phyloP scores from a whole-genome alignment of 2,797 vertebrate species.

The Eulemur mongoz region DNA sequence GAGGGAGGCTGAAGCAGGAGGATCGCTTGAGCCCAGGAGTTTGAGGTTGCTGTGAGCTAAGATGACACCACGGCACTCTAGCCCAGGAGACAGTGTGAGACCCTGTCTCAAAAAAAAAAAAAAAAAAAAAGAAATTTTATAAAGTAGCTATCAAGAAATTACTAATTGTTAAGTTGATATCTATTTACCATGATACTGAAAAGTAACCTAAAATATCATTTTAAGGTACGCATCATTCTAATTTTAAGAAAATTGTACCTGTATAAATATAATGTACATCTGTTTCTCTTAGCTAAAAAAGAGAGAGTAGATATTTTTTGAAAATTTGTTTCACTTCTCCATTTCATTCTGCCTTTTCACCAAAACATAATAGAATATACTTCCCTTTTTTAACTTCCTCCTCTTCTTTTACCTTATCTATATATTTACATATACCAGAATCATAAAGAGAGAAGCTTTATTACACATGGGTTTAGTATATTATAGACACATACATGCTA shows the following conservation, averaged over 20 bases:
- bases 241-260: constrained; percentile 24
- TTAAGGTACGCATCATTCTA: neutral
- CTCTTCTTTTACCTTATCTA: neutral
- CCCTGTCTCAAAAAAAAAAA: neutral
- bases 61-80: neutral
- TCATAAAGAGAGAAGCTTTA: neutral
- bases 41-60: neutral
- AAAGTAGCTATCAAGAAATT: neutral
- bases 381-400: constrained; percentile 54
- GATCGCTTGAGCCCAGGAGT: neutral
- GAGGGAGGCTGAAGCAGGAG: neutral
- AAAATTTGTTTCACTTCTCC: constrained; percentile 54
- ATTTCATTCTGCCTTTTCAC: constrained; percentile 26
- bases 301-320: neutral
- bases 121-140: neutral
- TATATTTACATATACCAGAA: neutral
- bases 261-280: neutral
- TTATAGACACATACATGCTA: neutral
- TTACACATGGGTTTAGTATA: neutral
- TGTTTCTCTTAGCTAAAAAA: constrained; percentile 4
- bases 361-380: neutral
- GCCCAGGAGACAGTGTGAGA: no score
- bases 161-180: neutral
- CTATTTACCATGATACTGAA: neutral
- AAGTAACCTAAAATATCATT: neutral